A percentile compares a stretch with the other conserved stretches of the same genome.
Conservation (phyloP, 2,888 invertebrate species). For the Spodoptera littoralis region DNA sequence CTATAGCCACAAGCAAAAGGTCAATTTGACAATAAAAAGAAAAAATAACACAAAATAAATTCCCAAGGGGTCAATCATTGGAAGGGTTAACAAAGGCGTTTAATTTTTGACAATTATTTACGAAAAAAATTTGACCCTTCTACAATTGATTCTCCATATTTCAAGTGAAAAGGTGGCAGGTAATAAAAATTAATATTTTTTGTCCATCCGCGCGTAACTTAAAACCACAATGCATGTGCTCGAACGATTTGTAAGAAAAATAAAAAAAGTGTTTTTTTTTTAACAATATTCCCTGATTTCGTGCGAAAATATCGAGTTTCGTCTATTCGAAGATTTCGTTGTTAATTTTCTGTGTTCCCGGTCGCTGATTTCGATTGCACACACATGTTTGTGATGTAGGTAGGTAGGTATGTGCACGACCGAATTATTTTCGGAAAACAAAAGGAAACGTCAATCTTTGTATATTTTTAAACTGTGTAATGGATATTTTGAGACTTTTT, state of each 20-base stretch:
- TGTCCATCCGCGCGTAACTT: slow-evolving; percentile 72
- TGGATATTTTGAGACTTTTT: slow-evolving; percentile 56
- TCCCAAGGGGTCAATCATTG: slow-evolving; percentile 61
- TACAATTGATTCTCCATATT: slow-evolving; percentile 77
- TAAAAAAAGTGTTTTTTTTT: slow-evolving; percentile 68
- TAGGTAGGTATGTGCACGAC: slow-evolving; percentile 64
- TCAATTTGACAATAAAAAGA: slow-evolving; percentile 51
- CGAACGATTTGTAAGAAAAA: slow-evolving; percentile 80
- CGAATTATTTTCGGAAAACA: slow-evolving; percentile 65
- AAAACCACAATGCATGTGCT: slow-evolving; percentile 82
- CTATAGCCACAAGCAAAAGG: slow-evolving; percentile 36
- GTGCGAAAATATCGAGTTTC: slow-evolving; percentile 86
- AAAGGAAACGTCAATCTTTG: slow-evolving; percentile 72
- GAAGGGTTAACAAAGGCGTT: slow-evolving; percentile 73
- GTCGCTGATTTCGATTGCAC: slow-evolving; percentile 72
- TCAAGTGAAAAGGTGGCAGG: slow-evolving; percentile 71
- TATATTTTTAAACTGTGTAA: slow-evolving; percentile 50
- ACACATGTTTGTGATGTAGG: slow-evolving; percentile 81
- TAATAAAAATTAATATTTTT: slow-evolving; percentile 70
- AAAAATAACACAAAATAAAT: slow-evolving; percentile 23
- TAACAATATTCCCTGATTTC: slow-evolving; percentile 82
- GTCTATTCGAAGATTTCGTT: slow-evolving; percentile 56
- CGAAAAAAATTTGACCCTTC: slow-evolving; percentile 79
- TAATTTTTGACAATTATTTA: slow-evolving; percentile 65
- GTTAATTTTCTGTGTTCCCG: slow-evolving; percentile 69